A percentile compares a stretch with the other conserved stretches of the same genome.
Evolutionary conservation across 2,888 invertebrate genomes (phyloP).

Genomic region (Terebella lapidaria): DNA sequence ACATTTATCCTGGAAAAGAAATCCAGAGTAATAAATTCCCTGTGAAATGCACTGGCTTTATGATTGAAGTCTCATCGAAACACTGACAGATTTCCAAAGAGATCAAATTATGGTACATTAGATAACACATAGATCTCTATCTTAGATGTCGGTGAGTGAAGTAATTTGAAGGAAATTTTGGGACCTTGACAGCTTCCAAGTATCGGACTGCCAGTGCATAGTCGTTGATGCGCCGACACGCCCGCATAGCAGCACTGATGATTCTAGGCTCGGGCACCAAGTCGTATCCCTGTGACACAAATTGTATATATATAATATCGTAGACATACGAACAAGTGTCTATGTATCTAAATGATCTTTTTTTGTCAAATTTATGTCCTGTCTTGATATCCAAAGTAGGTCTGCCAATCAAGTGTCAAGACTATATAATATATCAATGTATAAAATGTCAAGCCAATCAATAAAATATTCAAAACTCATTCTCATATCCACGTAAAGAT

Average conservation of each 20-base stretch:
- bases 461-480: too few species aligned
- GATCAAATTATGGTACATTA: neutral
- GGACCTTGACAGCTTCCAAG: slow-evolving; percentile 79
- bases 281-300: slow-evolving; percentile 82
- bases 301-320: neutral
- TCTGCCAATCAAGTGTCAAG: too few species aligned
- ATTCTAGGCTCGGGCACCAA: slow-evolving; percentile 87
- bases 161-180: too few species aligned
- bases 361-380: too few species aligned
- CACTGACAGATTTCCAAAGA: neutral
- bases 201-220: slow-evolving; percentile 87
- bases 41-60: too few species aligned
- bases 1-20: slow-evolving; percentile 65
- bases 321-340: too few species aligned
- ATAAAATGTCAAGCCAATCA: too few species aligned
- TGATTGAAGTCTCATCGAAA: neutral
- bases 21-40: slow-evolving; percentile 7
- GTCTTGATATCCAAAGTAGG: too few species aligned
- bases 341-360: too few species aligned
- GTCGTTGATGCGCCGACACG: slow-evolving; percentile 91
- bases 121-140: neutral
- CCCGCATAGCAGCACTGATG: slow-evolving; percentile 77
- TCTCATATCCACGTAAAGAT: slow-evolving; percentile 76
- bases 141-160: neutral
- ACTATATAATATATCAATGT: too few species aligned